Conservation (phyloP, 1,140 invertebrate species). For the Drosophila repletoides region DNA sequence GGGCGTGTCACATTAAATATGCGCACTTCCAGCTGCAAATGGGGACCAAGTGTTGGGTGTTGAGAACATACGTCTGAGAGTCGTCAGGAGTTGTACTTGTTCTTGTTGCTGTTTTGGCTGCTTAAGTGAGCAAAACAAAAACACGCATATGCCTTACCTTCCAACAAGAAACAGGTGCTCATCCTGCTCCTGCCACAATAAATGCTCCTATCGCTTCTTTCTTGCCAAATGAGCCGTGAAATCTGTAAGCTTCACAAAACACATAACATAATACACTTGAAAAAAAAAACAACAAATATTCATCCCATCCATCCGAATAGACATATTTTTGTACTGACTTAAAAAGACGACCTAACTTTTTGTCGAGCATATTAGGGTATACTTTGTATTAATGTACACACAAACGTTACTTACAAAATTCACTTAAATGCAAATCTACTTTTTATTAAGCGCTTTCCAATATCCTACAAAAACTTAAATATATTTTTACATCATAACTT, state of each 20-base stretch:
- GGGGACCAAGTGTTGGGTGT: background rate
- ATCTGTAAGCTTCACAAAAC: slow-evolving; percentile 24
- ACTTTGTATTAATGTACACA: too few species aligned
- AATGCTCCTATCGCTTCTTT: background rate
- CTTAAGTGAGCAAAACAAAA: slow-evolving; percentile 38
- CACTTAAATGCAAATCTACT: too few species aligned
- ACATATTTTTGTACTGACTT: too few species aligned
- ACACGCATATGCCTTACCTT: slow-evolving; percentile 53
- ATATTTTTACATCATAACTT: too few species aligned
- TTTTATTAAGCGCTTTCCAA: too few species aligned
- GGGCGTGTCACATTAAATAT: slow-evolving; percentile 26
- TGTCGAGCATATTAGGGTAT: too few species aligned
- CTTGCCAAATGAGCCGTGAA: slow-evolving; percentile 55
- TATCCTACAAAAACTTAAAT: too few species aligned
- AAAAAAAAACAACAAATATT: too few species aligned
- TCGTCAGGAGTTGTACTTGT: background rate
- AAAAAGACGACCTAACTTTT: too few species aligned
- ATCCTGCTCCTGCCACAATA: background rate
- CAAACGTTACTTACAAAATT: too few species aligned
- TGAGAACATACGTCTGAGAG: slow-evolving; percentile 29
- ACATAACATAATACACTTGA: too few species aligned
- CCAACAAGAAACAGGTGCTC: background rate
- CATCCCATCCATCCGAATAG: too few species aligned
- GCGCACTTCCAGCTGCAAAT: slow-evolving; percentile 31
- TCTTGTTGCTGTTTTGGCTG: background rate